phyloP scores from a whole-genome alignment of 2,888 invertebrate genomes.

The Rhingia rostrata region DNA sequence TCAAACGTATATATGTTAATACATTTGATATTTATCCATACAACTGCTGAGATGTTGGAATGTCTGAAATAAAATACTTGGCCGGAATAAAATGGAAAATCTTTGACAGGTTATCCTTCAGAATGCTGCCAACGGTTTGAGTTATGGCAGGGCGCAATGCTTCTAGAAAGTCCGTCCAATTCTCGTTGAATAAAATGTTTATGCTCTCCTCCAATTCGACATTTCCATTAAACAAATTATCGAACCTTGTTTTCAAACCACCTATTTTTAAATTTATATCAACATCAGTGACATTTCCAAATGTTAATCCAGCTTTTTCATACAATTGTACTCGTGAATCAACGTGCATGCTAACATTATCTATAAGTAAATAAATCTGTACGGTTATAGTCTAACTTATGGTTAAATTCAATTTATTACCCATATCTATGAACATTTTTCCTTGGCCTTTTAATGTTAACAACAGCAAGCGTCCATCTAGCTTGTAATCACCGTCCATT shows the following conservation, averaged over 20 bases:
- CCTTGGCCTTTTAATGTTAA: constrained; percentile 88
- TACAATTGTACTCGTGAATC: constrained; percentile 85
- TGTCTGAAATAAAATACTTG: constrained; percentile 86
- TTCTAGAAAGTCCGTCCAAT: constrained; percentile 87
- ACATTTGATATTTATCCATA: constrained; percentile 35
- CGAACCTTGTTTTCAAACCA: constrained; percentile 85
- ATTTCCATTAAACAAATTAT: constrained; percentile 87
- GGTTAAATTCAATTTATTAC: constrained; percentile 83
- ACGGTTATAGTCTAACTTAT: not conserved
- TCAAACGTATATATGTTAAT: not conserved
- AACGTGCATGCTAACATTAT: constrained; percentile 86
- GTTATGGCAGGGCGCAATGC: constrained; percentile 86
- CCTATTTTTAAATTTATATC: constrained; percentile 86
- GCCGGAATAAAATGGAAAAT: constrained; percentile 87
- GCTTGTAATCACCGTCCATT: constrained; percentile 87
- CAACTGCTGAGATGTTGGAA: constrained; percentile 77
- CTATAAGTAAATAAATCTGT: constrained; percentile 79
- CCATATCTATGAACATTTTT: constrained; percentile 85
- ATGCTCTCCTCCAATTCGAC: constrained; percentile 87
- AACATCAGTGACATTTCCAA: constrained; percentile 86
- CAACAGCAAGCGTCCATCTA: constrained; percentile 87
- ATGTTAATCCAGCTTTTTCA: constrained; percentile 85
- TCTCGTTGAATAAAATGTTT: constrained; percentile 87
- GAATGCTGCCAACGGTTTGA: constrained; percentile 87
- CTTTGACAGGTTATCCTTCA: constrained; percentile 85